Base-by-base conservation (phyloP, 35 echinoderm and acorn worm species). In the Lytechinus pictus region DNA sequence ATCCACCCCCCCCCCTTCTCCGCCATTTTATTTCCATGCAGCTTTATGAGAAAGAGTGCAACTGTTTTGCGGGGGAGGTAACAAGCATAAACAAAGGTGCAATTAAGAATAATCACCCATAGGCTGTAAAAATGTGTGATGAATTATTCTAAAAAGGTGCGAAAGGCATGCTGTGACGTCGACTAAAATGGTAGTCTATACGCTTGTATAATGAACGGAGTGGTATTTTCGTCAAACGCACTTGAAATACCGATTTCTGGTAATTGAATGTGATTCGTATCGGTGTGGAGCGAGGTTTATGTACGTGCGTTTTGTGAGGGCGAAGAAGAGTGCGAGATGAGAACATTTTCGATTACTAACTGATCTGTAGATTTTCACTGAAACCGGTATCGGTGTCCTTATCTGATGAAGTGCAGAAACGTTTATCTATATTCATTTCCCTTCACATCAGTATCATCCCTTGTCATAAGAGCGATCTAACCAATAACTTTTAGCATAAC, bases 111-210 rank as follows among this genome's bases (percentile, higher is more conserved):
- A 79, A 79, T 79, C 66, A 79, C 66, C 66, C 66, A 79, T 24
- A 19, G 66, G 66, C 66, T 24, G 66, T 79, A n/a, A 79, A 44
- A 79, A 24, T 24, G 66, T 79, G 66, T 79, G 66, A 16, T 79
- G n/a, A 79, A 79, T 79, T 79, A 79, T 58, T 58, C 56, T 79
- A 79, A 79, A 16, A 79, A 79, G 66, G 66, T 79, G 66, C 66
- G 19, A 79, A 79, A 79, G 8, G 19, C 14, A 24, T 24, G 66
- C 7, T 24, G 66, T 79, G 66, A 79, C 66, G 66, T 79, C 66
- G 66, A 24, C n/a, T 79, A 7, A 16, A n/a, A 79, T 5, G 66
- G 19, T 79, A 24, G n/a, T 7, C 66, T 79, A 79, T 79, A 24
- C 19, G 66, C 66, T 79, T 79, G 16, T 79, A 7, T 6, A 24